Percentiles rank a stretch among this genome's conserved stretches.
phyloP scores from a whole-genome alignment of 2,113 vertebrate species.

The Gymnobelideus leadbeateri region DNA sequence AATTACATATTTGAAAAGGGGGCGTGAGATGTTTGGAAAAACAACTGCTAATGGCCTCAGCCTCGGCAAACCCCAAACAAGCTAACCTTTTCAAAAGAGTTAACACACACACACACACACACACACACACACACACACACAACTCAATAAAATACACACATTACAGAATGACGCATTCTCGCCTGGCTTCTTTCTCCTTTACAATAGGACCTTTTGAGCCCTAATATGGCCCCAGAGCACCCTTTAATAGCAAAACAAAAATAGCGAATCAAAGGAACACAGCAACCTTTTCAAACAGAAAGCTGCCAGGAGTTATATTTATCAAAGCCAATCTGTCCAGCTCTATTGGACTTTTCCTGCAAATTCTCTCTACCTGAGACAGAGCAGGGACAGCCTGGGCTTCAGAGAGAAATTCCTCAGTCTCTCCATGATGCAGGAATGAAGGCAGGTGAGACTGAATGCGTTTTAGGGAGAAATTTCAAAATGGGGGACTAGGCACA shows the following conservation, averaged over 20 bases:
- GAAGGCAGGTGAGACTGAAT: background rate
- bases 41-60: background rate
- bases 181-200: background rate
- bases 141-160: background rate
- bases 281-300: slow-evolving; percentile 64
- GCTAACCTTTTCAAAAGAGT: background rate
- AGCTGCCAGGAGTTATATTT: background rate
- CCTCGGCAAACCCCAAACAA: slow-evolving; percentile 20
- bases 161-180: background rate
- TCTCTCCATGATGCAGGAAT: slow-evolving; percentile 57
- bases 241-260: slow-evolving; percentile 50
- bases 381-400: slow-evolving; percentile 42
- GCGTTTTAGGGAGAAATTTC: background rate
- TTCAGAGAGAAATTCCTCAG: slow-evolving; percentile 69
- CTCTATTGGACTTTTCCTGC: slow-evolving; percentile 50
- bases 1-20: slow-evolving; percentile 1
- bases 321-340: slow-evolving; percentile 30
- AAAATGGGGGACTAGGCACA: background rate
- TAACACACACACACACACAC: background rate
- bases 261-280: slow-evolving; percentile 48
- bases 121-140: background rate
- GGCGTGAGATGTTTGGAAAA: slow-evolving; percentile 28
- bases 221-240: background rate
- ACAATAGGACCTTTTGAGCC: background rate
- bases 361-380: slow-evolving; percentile 68